Conservation (phyloP, 2,797 vertebrate genomes). For the Miichthys miiuy region DNA sequence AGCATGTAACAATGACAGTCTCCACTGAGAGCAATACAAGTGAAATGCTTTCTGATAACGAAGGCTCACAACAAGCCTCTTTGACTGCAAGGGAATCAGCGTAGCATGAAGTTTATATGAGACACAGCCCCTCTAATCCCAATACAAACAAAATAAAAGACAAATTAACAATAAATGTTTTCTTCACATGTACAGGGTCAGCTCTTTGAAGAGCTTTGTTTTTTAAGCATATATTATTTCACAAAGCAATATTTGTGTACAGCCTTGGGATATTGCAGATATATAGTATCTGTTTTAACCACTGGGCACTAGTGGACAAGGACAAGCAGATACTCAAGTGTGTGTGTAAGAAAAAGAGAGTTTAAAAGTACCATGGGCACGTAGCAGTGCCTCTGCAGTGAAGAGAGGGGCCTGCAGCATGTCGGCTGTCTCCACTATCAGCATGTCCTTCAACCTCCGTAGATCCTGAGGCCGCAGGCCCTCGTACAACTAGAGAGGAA, state of each 20-base stretch:
- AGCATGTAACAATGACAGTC: constrained; percentile 12
- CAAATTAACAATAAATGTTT: constrained; percentile 6
- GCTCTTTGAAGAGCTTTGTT: neutral
- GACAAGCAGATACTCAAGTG: constrained; percentile 1
- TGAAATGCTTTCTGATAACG: constrained; percentile 22
- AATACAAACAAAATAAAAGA: constrained; percentile 2
- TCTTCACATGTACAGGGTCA: constrained; percentile 1
- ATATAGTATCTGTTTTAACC: constrained; percentile 3
- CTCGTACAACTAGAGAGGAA: constrained; percentile 90
- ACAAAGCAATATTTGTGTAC: neutral
- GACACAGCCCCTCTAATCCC: constrained; percentile 4
- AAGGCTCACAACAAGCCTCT: constrained; percentile 9
- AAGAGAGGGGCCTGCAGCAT: constrained; percentile 99
- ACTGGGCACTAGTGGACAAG: constrained; percentile 15
- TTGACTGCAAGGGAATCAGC: constrained; percentile 19
- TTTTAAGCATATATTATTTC: neutral
- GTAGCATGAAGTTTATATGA: constrained; percentile 9
- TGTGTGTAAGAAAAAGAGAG: constrained; percentile 5
- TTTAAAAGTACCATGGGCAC: constrained; percentile 92
- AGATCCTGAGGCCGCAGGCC: constrained; percentile 96
- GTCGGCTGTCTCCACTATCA: constrained; percentile 99
- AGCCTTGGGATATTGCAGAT: neutral
- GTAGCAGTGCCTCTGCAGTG: constrained; percentile 96
- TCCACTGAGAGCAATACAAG: constrained; percentile 7
- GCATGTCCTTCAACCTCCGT: constrained; percentile 96